Base-by-base conservation (phyloP, 1,140 invertebrate genomes). In the Leptoteleia sp. region DNA sequence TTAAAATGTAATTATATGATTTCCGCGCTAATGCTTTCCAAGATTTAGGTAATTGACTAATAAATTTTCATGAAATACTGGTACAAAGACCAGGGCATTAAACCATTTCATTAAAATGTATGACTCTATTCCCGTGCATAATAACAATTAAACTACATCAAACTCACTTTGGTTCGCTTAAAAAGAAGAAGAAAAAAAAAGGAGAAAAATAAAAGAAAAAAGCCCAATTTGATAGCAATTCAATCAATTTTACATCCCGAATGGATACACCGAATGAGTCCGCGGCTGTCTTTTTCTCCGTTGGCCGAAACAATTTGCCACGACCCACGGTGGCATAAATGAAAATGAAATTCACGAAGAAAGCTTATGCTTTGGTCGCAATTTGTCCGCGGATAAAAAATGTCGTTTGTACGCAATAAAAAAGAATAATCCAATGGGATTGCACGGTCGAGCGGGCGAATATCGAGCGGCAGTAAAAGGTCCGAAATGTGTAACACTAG, bases 381-480 rank as follows among this genome's bases (percentile, higher is more conserved):
- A 67, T 78, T 78, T 72, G 31, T 61, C 27, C 2, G 48, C 9
- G 29, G 17, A 52, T 12, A 71, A 77, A 71, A 77, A 65, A 59
- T 40, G 33, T 57, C 59, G 31, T 65, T 70, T 71, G 48, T 65
- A 40, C 50, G 31, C 40, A 43, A 37, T 38, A 65, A 77, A 65
- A n/a, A 62, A 47, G 64, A 47, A 42, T 12, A 65, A 52, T 35
- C 19, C 29, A 42, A 45, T 33, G 54, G n/a, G 61, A 61, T 62
- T 43, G 55, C 27, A 65, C 29, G 42, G 48, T 57, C 43, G 48
- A 70, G 25, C 42, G 27, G 38, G 27, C 54, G 62, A 75, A 72
- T 73, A 79, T 73, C 57, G 62, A 78, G 48, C 76, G 61, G 40
- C 61, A 29, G 55, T 64, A 65, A 72, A 78, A 72, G 47, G 68